Evolutionary conservation across 1,140 invertebrate species (phyloP), one percentile per base, ranked within the genome.

Genomic region (Platyscapa corneri): DNA sequence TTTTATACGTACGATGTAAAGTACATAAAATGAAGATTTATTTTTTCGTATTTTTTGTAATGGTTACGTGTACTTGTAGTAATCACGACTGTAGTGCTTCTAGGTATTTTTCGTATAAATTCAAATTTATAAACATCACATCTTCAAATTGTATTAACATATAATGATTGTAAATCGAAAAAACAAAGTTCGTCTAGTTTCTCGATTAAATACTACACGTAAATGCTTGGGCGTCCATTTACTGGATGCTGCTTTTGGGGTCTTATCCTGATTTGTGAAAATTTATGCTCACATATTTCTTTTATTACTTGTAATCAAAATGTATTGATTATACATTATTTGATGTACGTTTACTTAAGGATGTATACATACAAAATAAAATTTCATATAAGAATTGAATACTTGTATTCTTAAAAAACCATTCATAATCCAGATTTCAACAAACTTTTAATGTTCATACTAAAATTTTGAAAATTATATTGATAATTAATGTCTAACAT

Each of bases 181-280:
- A 74, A 74, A 14, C 18, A 82, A 70, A 5, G 30, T 82, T 72
- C 30, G 23, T n/a, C 23, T 27, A 77, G 56, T 56, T 1, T n/a
- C 5, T 34, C 12, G 0, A 60, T 60, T 39, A 46, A 74, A 74
- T 27, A 64, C 49, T 76, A 42, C 49, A 67, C 12, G 56, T 53
- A 32, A 60, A 80, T 83, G 64, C 85, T 76, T 90, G 88, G 85
- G 87, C 85, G 87, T 89, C 88, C 87, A 88, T 90, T 91, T 90
- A 92, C 86, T 92, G 90, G 91, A 92, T 91, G 90, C 89, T 90
- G 90, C 83, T 49, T 80, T 85, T 74, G 83, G 74, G 77, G 53
- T 67, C n/a, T 79, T 46, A 72, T 39, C 37, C n/a, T 84, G 37
- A 64, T 72, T 78, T 56, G 76, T 79, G 32, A 60, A 79, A 72